Conservation (phyloP, 2,113 vertebrate genomes). For the Progne subis region DNA sequence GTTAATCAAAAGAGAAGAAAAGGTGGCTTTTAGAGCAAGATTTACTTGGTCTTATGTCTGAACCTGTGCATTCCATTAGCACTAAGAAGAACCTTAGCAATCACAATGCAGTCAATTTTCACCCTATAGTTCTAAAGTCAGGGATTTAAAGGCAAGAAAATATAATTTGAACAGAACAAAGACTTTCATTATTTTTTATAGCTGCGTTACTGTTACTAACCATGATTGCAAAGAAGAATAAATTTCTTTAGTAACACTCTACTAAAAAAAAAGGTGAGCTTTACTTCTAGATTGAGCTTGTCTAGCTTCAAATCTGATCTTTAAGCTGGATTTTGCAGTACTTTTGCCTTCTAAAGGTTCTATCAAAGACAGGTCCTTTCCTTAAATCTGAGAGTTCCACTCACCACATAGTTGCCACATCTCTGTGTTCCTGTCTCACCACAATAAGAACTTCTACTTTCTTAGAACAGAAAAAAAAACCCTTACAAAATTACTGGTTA, state of each 20-base stretch:
- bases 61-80: not conserved
- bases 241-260: not conserved
- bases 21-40: not conserved
- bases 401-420: not conserved
- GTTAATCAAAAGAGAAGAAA: not conserved
- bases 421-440: not conserved
- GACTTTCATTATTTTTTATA: not conserved
- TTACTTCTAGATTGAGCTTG: not conserved
- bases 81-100: not conserved
- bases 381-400: not conserved
- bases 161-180: not conserved
- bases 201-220: not conserved
- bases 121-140: not conserved
- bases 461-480: not conserved
- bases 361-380: not conserved
- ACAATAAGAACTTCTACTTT: not conserved
- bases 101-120: not conserved
- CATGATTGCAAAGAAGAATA: not conserved
- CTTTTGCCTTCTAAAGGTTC: not conserved
- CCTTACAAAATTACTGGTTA: not conserved
- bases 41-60: not conserved
- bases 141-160: not conserved
- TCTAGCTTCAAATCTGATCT: not conserved
- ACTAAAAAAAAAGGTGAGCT: not conserved
- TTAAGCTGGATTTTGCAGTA: not conserved